A percentile compares a stretch with the other conserved stretches of the same genome.
These are phyloP conservation scores for Staurois parvus DNA, from an alignment of 2,797 vertebrate species.

Conservation along the genomic window DNA sequence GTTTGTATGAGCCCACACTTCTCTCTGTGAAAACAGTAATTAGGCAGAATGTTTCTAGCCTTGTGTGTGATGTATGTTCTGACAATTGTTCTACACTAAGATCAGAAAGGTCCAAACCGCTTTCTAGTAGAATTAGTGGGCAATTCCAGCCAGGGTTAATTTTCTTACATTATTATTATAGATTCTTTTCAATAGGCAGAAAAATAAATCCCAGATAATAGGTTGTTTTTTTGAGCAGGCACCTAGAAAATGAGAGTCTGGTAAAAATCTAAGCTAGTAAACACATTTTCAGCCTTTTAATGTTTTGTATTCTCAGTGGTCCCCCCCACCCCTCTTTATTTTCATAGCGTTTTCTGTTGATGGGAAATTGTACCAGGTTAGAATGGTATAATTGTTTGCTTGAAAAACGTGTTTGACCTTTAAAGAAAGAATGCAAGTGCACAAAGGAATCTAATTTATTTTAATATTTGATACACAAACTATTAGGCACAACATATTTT, in stretches of 20 bases:
- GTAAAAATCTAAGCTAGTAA: slow-evolving; percentile 58
- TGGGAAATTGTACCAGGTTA: slow-evolving; percentile 51
- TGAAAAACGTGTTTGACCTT: slow-evolving; percentile 67
- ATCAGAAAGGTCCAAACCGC: slow-evolving; percentile 4
- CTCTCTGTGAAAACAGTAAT: slow-evolving; percentile 20
- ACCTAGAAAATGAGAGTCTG: slow-evolving; percentile 40
- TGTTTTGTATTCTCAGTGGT: slow-evolving; percentile 49
- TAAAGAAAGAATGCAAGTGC: slow-evolving; percentile 60
- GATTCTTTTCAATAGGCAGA: slow-evolving; percentile 14
- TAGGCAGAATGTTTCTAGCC: slow-evolving; percentile 11
- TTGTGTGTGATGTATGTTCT: background rate
- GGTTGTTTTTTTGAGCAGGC: background rate
- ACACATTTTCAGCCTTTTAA: slow-evolving; percentile 52
- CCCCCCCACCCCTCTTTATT: background rate
- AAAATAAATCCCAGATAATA: slow-evolving; percentile 47
- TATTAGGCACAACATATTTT: slow-evolving; percentile 61
- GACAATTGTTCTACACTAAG: slow-evolving; percentile 6
- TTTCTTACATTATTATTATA: slow-evolving; percentile 25
- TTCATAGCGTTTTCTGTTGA: slow-evolving; percentile 51
- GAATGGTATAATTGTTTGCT: slow-evolving; percentile 65
- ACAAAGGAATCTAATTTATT: slow-evolving; percentile 65
- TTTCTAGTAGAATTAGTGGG: slow-evolving; percentile 26
- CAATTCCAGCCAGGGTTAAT: slow-evolving; percentile 19
- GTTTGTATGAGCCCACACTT: background rate
- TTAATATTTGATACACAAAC: slow-evolving; percentile 65